Conservation (phyloP, 2,797 vertebrate species). For the Molossus molossus region DNA sequence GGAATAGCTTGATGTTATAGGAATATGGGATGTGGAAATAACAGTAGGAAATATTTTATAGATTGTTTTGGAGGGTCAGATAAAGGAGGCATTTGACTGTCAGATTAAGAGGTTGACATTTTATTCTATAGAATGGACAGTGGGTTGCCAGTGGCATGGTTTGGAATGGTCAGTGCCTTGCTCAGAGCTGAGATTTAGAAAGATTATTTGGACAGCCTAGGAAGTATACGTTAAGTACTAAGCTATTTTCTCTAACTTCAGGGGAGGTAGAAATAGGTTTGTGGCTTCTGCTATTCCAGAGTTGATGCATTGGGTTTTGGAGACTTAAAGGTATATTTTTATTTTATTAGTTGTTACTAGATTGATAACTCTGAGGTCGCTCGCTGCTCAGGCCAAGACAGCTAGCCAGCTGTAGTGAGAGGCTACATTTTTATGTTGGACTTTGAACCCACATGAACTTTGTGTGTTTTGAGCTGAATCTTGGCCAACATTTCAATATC, state of each 20-base stretch:
- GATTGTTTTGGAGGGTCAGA: neutral
- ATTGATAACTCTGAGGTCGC: conserved; percentile 68
- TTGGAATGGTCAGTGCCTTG: neutral
- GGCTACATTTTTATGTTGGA: conserved; percentile 46
- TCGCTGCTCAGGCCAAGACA: conserved; percentile 40
- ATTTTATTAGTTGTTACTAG: conserved; percentile 75
- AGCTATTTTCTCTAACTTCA: conserved; percentile 67
- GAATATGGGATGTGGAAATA: neutral
- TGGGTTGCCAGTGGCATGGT: neutral
- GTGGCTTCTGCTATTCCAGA: conserved; percentile 60
- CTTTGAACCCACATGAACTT: conserved; percentile 65
- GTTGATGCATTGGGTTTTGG: conserved; percentile 59
- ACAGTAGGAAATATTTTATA: neutral
- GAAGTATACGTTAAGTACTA: conserved; percentile 62
- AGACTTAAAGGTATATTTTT: conserved; percentile 73
- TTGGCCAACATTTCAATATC: conserved; percentile 43
- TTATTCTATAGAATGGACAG: conserved; percentile 15
- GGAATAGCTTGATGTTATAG: neutral
- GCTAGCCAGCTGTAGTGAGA: conserved; percentile 1
- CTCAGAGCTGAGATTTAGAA: conserved; percentile 51
- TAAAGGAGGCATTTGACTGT: conserved; percentile 34
- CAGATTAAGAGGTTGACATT: conserved; percentile 32
- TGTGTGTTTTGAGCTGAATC: conserved; percentile 65
- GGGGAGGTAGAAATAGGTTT: conserved; percentile 50
- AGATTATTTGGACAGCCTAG: conserved; percentile 54